Evolutionary conservation across 2,113 vertebrate species (phyloP).

Genomic region (Mustela nigripes): DNA sequence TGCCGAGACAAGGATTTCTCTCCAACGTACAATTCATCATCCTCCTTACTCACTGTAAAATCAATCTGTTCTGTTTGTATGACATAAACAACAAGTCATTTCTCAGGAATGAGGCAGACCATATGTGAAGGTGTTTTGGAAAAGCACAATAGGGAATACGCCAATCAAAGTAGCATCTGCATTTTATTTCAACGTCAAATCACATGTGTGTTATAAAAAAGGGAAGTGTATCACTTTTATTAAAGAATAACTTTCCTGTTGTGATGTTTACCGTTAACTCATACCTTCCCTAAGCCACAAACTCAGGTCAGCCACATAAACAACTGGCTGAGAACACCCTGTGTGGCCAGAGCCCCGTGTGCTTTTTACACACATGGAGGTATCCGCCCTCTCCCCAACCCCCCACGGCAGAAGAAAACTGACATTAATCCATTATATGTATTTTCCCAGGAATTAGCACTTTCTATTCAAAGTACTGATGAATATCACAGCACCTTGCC

Average conservation of each 20-base stretch:
- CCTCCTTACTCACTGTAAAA: constrained; percentile 87
- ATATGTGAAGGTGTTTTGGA: constrained; percentile 93
- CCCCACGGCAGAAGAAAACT: neutral
- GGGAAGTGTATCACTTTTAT: constrained; percentile 87
- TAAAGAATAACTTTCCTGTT: constrained; percentile 84
- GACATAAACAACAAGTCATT: constrained; percentile 91
- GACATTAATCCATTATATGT: neutral
- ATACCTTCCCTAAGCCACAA: constrained; percentile 54
- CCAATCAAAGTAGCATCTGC: constrained; percentile 90
- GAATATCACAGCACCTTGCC: constrained; percentile 25
- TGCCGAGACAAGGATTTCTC: constrained; percentile 81
- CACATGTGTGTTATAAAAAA: constrained; percentile 90
- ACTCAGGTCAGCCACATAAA: neutral
- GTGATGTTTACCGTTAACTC: constrained; percentile 83
- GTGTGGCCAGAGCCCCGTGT: neutral
- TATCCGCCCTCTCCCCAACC: neutral
- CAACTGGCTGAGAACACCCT: constrained; percentile 4
- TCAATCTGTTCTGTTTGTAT: constrained; percentile 90
- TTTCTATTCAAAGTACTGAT: constrained; percentile 34
- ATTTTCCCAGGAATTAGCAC: constrained; percentile 42
- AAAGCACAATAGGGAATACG: constrained; percentile 90
- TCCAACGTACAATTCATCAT: constrained; percentile 87
- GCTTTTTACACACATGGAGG: neutral
- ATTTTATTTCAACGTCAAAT: constrained; percentile 90
- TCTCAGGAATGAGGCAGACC: constrained; percentile 89